These are phyloP conservation scores for Eutolmus rufibarbis DNA, from an alignment of 2,888 invertebrate species.

Conservation along the genomic window DNA sequence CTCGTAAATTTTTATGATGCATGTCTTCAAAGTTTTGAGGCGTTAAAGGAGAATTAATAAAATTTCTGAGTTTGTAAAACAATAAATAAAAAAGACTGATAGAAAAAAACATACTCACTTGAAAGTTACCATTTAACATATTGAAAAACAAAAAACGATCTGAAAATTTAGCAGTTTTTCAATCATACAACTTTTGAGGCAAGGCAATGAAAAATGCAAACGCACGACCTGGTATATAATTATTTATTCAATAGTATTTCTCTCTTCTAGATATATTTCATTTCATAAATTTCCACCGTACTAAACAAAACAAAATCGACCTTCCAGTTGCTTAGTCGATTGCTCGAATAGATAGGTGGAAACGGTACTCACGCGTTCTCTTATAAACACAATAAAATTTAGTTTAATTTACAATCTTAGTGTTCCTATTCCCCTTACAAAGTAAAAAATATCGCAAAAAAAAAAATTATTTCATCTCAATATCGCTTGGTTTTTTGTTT, in stretches of 20 bases:
- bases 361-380: background rate
- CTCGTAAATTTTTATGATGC: too few species aligned
- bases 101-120: too few species aligned
- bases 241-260: background rate
- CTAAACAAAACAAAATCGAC: background rate
- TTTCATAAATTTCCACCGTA: background rate
- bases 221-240: background rate
- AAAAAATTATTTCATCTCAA: background rate
- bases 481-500: background rate
- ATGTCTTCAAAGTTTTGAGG: too few species aligned
- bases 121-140: too few species aligned
- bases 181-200: background rate
- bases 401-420: background rate
- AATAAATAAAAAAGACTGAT: too few species aligned
- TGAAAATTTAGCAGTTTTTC: too few species aligned
- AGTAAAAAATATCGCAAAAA: background rate
- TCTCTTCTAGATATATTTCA: background rate
- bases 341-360: background rate
- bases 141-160: too few species aligned
- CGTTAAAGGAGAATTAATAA: too few species aligned
- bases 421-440: background rate
- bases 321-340: background rate
- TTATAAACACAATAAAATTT: constrained; percentile 1
- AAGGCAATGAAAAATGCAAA: background rate
- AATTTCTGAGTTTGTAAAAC: too few species aligned